Conservation (phyloP, 2,888 invertebrate species). For the Conops quadrifasciatus region DNA sequence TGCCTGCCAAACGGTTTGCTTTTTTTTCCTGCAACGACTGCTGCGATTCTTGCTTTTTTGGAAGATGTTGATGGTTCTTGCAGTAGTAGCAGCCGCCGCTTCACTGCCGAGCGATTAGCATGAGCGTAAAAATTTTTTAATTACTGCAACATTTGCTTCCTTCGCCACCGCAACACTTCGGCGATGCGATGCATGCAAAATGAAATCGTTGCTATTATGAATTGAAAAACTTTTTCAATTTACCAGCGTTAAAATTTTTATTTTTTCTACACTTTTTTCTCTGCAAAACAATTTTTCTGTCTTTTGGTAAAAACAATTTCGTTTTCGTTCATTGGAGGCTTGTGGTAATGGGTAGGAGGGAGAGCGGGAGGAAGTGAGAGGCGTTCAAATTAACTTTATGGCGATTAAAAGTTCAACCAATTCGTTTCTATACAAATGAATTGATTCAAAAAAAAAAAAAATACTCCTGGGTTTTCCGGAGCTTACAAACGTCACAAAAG, state of each 20-base stretch:
- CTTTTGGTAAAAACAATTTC: no score
- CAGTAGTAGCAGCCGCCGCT: constrained; percentile 38
- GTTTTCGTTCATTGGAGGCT: no score
- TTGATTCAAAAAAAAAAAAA: no score
- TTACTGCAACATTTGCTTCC: constrained; percentile 56
- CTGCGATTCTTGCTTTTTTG: neutral
- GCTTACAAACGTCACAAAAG: no score
- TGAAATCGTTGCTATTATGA: constrained; percentile 17
- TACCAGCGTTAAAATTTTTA: constrained; percentile 13
- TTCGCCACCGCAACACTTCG: neutral
- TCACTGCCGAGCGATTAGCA: constrained; percentile 50
- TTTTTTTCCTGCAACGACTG: no score
- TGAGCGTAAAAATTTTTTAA: constrained; percentile 58
- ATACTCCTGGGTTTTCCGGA: no score
- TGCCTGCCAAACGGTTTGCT: constrained; percentile 27
- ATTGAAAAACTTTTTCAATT: constrained; percentile 36
- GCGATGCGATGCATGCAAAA: constrained; percentile 17
- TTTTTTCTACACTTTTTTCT: neutral
- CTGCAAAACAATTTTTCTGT: neutral
- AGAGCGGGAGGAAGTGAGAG: no score
- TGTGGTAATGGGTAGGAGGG: no score
- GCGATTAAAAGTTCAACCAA: no score
- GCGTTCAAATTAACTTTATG: no score
- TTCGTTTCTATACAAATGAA: no score
- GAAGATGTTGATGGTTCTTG: constrained; percentile 42